A percentile compares a stretch with the other conserved stretches of the same genome.
Evolutionary conservation across 2,888 invertebrate genomes (phyloP).

Genomic region (Lochmaea crataegi): DNA sequence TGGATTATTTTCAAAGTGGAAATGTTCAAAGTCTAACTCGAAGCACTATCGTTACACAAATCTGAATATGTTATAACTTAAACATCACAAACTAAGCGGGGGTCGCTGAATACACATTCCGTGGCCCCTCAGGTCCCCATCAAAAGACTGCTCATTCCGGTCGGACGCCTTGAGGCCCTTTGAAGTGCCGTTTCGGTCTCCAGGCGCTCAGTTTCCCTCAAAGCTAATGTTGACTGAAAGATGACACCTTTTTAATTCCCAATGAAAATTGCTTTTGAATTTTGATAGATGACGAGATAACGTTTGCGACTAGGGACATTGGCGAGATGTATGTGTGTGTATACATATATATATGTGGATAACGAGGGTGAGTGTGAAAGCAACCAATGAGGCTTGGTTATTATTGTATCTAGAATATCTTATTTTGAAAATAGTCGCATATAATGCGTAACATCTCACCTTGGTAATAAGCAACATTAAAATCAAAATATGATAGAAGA

Average conservation of each 20-base stretch:
- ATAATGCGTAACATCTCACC: no score
- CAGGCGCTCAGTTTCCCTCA: conserved; percentile 53
- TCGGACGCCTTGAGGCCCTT: conserved; percentile 62
- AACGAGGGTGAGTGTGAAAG: conserved; percentile 33
- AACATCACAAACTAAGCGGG: conserved; percentile 58
- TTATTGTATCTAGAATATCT: neutral
- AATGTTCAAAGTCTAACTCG: conserved; percentile 37
- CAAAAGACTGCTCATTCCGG: conserved; percentile 61
- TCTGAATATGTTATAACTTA: conserved; percentile 59
- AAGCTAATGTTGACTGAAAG: conserved; percentile 61
- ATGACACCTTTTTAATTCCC: conserved; percentile 65
- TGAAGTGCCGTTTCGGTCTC: conserved; percentile 56
- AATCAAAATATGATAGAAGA: no score
- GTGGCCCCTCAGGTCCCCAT: conserved; percentile 50
- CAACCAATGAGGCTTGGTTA: conserved; percentile 27
- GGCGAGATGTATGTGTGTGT: conserved; percentile 22
- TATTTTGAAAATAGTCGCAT: no score
- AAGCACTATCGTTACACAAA: conserved; percentile 44
- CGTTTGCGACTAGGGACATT: conserved; percentile 43
- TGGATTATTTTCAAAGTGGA: conserved; percentile 28
- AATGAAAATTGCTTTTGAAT: conserved; percentile 64
- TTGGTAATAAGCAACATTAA: no score
- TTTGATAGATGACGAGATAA: conserved; percentile 61
- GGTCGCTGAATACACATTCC: conserved; percentile 38
- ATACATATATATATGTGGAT: conserved; percentile 8